Conservation (phyloP, 2,888 invertebrate genomes). For the Leptinotarsa tumamoca region DNA sequence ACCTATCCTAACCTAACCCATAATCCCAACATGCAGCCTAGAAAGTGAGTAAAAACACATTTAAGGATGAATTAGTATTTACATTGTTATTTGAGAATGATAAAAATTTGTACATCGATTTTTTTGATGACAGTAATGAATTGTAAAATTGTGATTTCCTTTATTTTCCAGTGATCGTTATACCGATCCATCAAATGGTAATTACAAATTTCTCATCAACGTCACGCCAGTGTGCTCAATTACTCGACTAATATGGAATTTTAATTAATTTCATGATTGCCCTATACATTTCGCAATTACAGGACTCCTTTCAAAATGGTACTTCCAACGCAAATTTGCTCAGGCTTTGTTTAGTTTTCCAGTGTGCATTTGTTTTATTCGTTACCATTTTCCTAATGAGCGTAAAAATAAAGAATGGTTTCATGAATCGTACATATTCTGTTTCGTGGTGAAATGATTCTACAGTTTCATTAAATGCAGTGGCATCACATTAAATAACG, state of each 20-base stretch:
- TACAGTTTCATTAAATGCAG: neutral
- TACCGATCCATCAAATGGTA: neutral
- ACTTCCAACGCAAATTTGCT: neutral
- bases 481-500: neutral
- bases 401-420: neutral
- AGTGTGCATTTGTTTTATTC: neutral
- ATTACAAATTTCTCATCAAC: neutral
- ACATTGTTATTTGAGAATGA: too few species aligned
- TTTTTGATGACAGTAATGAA: too few species aligned
- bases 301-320: neutral
- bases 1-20: too few species aligned
- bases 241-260: neutral
- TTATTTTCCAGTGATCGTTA: too few species aligned
- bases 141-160: too few species aligned
- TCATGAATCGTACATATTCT: neutral
- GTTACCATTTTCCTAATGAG: slow-evolving; percentile 10
- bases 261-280: slow-evolving; percentile 12
- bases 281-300: neutral
- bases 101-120: too few species aligned
- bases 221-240: slow-evolving; percentile 12
- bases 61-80: too few species aligned
- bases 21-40: too few species aligned
- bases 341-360: slow-evolving; percentile 10
- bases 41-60: too few species aligned
- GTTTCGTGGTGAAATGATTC: neutral